Percentiles rank a stretch among this genome's conserved stretches.
phyloP scores from a whole-genome alignment of 2,888 invertebrate species.

The Latheticus oryzae region DNA sequence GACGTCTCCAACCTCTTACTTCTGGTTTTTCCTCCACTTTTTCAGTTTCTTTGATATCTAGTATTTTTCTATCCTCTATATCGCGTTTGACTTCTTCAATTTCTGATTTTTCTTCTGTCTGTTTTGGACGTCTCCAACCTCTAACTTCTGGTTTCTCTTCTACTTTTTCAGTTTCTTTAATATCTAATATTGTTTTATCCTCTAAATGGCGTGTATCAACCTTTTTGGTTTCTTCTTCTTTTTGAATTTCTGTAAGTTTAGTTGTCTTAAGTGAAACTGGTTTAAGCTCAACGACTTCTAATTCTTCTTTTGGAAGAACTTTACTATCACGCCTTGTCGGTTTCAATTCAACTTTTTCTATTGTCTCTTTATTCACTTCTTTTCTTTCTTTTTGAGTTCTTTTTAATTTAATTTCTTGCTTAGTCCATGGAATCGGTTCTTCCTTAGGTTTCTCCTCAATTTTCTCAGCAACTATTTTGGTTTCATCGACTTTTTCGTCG shows the following conservation, averaged over 20 bases:
- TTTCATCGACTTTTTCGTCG: slow-evolving; percentile 28
- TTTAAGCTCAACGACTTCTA: slow-evolving; percentile 52
- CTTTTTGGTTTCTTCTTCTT: slow-evolving; percentile 49
- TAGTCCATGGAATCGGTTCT: slow-evolving; percentile 37
- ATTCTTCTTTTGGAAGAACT: slow-evolving; percentile 52
- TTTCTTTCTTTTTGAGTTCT: slow-evolving; percentile 31
- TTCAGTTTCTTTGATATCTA: slow-evolving; percentile 9
- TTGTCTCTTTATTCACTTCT: slow-evolving; percentile 44
- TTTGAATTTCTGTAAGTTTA: slow-evolving; percentile 36
- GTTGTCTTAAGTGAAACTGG: slow-evolving; percentile 43
- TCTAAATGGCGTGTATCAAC: slow-evolving; percentile 49
- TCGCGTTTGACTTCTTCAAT: no score
- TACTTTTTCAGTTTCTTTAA: slow-evolving; percentile 47
- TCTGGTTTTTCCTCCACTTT: slow-evolving; percentile 12
- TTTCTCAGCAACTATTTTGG: slow-evolving; percentile 19
- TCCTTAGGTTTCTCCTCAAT: slow-evolving; percentile 34
- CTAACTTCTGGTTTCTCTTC: slow-evolving; percentile 28
- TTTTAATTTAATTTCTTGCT: slow-evolving; percentile 37
- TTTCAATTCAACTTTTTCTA: slow-evolving; percentile 42
- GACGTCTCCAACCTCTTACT: slow-evolving; percentile 21
- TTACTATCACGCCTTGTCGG: slow-evolving; percentile 45
- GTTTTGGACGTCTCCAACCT: slow-evolving; percentile 47
- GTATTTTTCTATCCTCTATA: slow-evolving; percentile 3
- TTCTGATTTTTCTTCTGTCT: no score
- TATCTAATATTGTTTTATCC: slow-evolving; percentile 53